phyloP scores from a whole-genome alignment of 2,888 invertebrate species.

The Patella pellucida region DNA sequence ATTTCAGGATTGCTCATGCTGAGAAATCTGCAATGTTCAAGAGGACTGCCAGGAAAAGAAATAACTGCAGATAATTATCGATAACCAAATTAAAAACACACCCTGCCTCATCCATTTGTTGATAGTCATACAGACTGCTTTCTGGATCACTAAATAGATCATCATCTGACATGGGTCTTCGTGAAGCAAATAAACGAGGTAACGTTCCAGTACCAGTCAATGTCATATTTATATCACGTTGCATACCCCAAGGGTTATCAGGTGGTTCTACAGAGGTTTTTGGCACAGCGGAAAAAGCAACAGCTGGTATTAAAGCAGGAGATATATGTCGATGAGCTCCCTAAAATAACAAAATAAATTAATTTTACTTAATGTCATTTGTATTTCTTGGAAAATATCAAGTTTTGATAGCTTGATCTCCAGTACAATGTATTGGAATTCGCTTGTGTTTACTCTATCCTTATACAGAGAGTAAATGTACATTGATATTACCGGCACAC shows the following conservation, averaged over 20 bases:
- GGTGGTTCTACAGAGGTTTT: constrained; percentile 50
- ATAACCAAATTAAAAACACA: constrained; percentile 25
- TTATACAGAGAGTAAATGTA: too few species aligned
- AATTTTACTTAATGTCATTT: not conserved
- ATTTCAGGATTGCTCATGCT: too few species aligned
- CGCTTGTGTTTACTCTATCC: too few species aligned
- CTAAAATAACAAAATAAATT: not conserved
- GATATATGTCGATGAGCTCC: too few species aligned
- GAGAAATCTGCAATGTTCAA: too few species aligned
- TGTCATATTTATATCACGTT: constrained; percentile 46
- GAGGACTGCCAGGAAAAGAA: too few species aligned
- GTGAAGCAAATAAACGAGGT: constrained; percentile 26
- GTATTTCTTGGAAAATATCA: too few species aligned
- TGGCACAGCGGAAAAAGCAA: constrained; percentile 59
- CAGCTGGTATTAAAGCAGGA: constrained; percentile 55
- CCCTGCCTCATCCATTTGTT: constrained; percentile 63
- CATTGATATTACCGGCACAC: too few species aligned
- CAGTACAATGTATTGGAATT: too few species aligned
- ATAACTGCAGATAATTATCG: too few species aligned
- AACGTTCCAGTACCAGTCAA: constrained; percentile 28
- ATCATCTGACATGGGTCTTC: constrained; percentile 38
- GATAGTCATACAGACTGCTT: constrained; percentile 65
- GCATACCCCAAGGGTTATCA: constrained; percentile 40
- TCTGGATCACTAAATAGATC: constrained; percentile 64
- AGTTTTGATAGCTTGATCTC: too few species aligned